Evolutionary conservation across 2,888 invertebrate genomes (phyloP).

Genomic region (Hybos culiciformis): DNA sequence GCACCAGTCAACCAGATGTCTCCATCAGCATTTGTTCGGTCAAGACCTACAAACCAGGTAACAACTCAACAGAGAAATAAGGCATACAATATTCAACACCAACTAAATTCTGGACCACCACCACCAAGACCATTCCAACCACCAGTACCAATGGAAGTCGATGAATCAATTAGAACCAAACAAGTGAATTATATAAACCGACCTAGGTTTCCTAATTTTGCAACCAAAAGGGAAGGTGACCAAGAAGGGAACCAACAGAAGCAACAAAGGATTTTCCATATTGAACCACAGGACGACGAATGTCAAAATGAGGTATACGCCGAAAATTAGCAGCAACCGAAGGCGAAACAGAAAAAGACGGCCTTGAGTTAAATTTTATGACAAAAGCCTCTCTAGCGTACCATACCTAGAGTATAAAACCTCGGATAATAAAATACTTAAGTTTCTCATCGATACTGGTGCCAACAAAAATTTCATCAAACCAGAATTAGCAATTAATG

Average conservation of each 20-base stretch:
- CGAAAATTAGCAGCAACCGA: neutral
- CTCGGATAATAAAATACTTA: neutral
- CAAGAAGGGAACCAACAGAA: neutral
- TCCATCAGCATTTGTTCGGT: neutral
- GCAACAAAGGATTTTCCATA: neutral
- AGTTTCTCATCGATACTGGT: constrained; percentile 8
- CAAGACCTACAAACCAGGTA: no score
- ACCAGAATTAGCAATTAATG: neutral
- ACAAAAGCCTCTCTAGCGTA: constrained; percentile 2
- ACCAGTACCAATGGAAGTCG: neutral
- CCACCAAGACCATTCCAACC: neutral
- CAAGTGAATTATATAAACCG: constrained; percentile 1
- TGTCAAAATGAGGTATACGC: no score
- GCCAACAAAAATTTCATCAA: constrained; percentile 7
- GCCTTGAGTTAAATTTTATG: neutral
- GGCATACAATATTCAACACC: constrained; percentile 4
- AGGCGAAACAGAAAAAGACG: neutral
- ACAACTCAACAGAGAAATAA: neutral
- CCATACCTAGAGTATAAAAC: neutral
- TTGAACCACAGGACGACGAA: neutral
- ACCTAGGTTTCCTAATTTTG: neutral
- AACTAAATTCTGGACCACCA: neutral
- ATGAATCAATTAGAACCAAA: neutral
- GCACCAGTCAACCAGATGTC: neutral
- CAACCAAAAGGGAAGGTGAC: neutral